These are phyloP conservation scores for Listronotus bonariensis DNA, from an alignment of 1,140 invertebrate genomes.

Conservation along the genomic window DNA sequence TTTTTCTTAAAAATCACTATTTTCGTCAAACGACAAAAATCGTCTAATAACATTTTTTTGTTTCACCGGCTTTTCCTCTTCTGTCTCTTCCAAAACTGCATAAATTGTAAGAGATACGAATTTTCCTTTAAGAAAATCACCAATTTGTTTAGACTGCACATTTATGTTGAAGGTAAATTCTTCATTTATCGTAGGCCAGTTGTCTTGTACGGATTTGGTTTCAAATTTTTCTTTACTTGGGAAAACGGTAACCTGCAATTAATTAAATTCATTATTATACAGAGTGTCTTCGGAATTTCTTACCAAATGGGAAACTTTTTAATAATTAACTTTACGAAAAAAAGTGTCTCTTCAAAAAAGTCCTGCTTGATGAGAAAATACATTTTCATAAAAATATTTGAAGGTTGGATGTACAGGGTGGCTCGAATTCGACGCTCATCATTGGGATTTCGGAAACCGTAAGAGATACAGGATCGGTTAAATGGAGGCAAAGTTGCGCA, in stretches of 20 bases:
- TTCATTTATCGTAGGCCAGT: conserved; percentile 78
- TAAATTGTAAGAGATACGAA: conserved; percentile 76
- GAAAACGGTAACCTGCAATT: conserved; percentile 71
- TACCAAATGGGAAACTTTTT: too few relatives aligned
- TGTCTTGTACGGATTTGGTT: conserved; percentile 71
- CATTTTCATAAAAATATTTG: too few relatives aligned
- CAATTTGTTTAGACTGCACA: conserved; percentile 55
- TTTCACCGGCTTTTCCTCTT: conserved; percentile 41
- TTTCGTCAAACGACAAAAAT: conserved; percentile 43
- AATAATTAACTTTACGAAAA: too few relatives aligned
- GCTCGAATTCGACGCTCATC: too few relatives aligned
- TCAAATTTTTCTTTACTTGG: conserved; percentile 75
- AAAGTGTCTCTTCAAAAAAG: too few relatives aligned
- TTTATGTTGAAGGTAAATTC: conserved; percentile 70
- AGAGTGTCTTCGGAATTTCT: too few relatives aligned
- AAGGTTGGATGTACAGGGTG: too few relatives aligned
- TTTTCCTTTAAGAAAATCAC: conserved; percentile 66
- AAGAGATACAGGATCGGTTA: too few relatives aligned
- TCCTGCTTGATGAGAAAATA: too few relatives aligned
- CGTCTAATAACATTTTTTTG: conserved; percentile 47
- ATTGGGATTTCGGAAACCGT: too few relatives aligned
- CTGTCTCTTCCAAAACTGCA: conserved; percentile 67
- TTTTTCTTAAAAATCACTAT: conserved; percentile 31
- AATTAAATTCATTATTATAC: too few relatives aligned
- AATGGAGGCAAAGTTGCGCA: too few relatives aligned